Evolutionary conservation across 2,797 vertebrate genomes (phyloP).

Genomic region (Tokudaia tokunoshimensis): DNA sequence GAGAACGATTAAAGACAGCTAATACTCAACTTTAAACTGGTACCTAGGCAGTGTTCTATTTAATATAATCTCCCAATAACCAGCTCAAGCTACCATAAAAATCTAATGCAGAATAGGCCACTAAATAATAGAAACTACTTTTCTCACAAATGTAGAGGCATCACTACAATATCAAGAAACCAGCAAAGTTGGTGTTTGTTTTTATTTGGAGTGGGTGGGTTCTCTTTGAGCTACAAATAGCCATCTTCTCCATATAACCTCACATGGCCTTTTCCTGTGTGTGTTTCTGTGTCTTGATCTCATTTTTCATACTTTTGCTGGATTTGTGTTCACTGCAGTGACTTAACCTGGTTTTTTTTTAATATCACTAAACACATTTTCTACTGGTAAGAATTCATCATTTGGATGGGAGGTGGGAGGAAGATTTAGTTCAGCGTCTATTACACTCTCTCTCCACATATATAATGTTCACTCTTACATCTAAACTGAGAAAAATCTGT

Average conservation of each 20-base stretch:
- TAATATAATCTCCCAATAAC: background rate
- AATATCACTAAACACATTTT: background rate
- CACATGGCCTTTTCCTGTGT: background rate
- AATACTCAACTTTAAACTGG: background rate
- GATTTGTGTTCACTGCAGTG: background rate
- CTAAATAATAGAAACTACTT: background rate
- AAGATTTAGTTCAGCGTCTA: background rate
- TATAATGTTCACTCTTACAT: background rate
- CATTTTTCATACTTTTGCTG: background rate
- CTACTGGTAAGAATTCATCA: background rate
- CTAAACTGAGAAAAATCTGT: background rate
- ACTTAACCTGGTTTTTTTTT: constrained; percentile 14
- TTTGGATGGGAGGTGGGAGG: background rate
- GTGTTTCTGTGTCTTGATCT: background rate
- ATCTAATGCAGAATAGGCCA: background rate
- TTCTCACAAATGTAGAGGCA: background rate
- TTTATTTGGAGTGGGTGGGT: background rate
- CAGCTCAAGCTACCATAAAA: background rate
- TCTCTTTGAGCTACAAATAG: background rate
- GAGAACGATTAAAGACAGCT: background rate
- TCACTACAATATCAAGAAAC: background rate
- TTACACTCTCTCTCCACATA: accelerated
- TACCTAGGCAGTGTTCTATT: background rate
- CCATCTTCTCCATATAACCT: background rate
- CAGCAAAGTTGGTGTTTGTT: background rate